Evolutionary conservation across 2,888 invertebrate genomes (phyloP), one percentile per base, ranked within the genome.

Genomic region (Campaea margaritaria): DNA sequence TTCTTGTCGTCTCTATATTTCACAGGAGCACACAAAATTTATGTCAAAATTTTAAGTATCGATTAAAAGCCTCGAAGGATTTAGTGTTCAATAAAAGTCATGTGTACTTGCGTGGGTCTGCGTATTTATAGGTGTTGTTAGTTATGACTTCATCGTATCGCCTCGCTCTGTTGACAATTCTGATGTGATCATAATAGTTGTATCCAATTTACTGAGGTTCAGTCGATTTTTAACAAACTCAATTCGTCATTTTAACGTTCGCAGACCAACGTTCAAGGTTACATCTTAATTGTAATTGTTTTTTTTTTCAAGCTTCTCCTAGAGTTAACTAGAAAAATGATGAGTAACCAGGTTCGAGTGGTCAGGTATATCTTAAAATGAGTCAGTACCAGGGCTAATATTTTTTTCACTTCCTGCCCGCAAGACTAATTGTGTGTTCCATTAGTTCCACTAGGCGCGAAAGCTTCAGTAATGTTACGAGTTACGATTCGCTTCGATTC

Each of bases 371-470:
- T 77, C 69, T 79, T 65, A 58, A 65, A 79, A 71, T 89, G 88
- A 89, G 71, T 87, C 88, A 87, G 76, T 73, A 73, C 68, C 51
- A 75, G 75, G 79, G 79, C 78, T 80, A 85, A 86, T 87, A 76
- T 85, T 89, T 84, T n/a, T 82, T 79, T 82, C 78, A 80, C 81
- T 91, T 90, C 89, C 89, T 85, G 86, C 72, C 76, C 70, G 75
- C 79, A 72, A 51, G 76, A 81, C 79, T 86, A 86, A 89, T 89
- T 88, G 81, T 85, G 70, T 73, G 76, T 74, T 74, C 77, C 69
- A 89, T 91, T 90, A 88, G 89, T 91, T 89, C 88, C 88, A 83
- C 83, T 73, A 87, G 78, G 69, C 71, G 72, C 77, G 79, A 85
- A 82, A 85, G 81, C 80, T 79, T 70, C 50, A 61, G 70, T 70